Conservation (phyloP, 2,797 vertebrate species). For the Chaunax sp. region DNA sequence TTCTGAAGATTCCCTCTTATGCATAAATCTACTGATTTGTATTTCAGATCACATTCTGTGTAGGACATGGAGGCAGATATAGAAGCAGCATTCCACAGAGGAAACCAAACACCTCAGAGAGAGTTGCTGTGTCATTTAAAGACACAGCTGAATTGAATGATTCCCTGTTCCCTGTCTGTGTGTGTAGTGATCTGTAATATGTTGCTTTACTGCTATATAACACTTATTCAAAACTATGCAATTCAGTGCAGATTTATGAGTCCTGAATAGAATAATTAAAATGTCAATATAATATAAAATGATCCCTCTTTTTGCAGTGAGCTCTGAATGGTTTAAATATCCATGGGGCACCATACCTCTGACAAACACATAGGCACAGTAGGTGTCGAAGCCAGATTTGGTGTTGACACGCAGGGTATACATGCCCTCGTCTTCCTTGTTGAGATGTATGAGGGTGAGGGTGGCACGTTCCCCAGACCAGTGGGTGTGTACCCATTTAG, state of each 20-base stretch:
- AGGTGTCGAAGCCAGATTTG: constrained; percentile 94
- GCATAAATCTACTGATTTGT: constrained; percentile 6
- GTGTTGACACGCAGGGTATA: constrained; percentile 92
- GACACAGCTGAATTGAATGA: constrained; percentile 31
- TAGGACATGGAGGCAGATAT: constrained; percentile 67
- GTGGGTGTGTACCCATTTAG: constrained; percentile 92
- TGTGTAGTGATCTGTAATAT: not conserved
- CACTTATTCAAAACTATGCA: not conserved
- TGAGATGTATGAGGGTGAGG: constrained; percentile 92
- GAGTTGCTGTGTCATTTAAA: constrained; percentile 66
- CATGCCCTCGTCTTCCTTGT: constrained; percentile 98
- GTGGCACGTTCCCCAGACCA: constrained; percentile 94
- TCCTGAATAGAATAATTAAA: too few relatives aligned
- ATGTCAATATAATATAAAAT: not conserved
- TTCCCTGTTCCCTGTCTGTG: not conserved
- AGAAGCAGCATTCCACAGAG: constrained; percentile 61
- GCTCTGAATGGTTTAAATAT: not conserved
- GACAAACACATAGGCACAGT: constrained; percentile 94
- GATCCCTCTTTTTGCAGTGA: not conserved
- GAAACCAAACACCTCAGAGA: constrained; percentile 67
- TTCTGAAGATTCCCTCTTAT: not conserved
- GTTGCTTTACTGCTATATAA: not conserved
- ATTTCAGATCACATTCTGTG: constrained; percentile 27
- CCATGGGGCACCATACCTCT: constrained; percentile 81
- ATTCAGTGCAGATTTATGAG: not conserved